Evolutionary conservation across 2,797 vertebrate genomes (phyloP), one percentile per base, ranked within the genome.

Genomic region (Tapirus indicus): DNA sequence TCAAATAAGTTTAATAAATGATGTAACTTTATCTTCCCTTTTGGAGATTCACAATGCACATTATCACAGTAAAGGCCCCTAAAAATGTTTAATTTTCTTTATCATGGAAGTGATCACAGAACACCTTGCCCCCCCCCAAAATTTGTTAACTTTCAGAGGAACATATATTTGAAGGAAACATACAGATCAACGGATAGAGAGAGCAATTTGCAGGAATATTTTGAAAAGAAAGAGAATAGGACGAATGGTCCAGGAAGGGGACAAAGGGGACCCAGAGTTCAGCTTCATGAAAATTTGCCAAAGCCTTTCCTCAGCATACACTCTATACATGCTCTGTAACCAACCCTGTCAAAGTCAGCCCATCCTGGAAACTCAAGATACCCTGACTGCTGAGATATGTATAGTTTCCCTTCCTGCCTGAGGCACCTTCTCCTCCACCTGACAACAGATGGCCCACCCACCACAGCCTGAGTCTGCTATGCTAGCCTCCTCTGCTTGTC

Each of bases 1-100:
- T 86, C 54, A 86, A 95, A 49, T 62, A 95, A 77, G 41, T 71
- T 72, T 91, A 54, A 86, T 64, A 86, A 79, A 54, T 86, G 27
- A 23, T 78, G 47, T 54, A 78, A 86, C 72, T 71, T 79, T 54
- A 44, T 49, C 23, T 72, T 29, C 25, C 3, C 4, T 41, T 60
- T 54, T 85, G 52, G 27, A 84, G 41, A 62, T 86, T 91, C n/a
- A n/a, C 27, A 91, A 62, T 41, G 8, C 52, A 69, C 7, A 62
- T 60, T 60, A 35, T 20, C 44, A 71, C 41, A 60, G 17, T 49
- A 75, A 38, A 62, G 44, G 16, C 38, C 89, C 13, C 17, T 66
- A 47, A 44, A 85, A 75, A 83, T 56, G 29, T 47, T 88, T 64
- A 47, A 66, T 88, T 80, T 54, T 52, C 49, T 85, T 86, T 62